Evolutionary conservation across 2,888 invertebrate species (phyloP).

Genomic region (Alentia gelatinosa): DNA sequence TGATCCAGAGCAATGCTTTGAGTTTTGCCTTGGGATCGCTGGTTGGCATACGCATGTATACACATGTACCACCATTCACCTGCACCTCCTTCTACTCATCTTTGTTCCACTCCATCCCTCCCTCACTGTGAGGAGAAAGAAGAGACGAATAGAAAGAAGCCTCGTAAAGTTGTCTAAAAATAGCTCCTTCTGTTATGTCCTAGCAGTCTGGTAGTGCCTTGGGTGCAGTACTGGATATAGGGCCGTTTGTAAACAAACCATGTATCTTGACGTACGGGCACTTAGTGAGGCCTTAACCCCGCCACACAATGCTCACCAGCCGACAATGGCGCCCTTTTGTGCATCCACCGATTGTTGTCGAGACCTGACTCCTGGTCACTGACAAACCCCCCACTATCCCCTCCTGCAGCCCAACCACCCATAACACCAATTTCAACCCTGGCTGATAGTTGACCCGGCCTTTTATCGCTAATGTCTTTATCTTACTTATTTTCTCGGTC

Average conservation of each 20-base stretch:
- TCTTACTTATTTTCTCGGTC: no score
- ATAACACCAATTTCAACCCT: neutral
- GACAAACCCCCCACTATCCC: neutral
- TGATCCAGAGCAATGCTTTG: no score
- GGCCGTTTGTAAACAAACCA: neutral
- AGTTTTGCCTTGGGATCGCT: no score
- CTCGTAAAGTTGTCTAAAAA: no score
- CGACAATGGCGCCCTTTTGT: neutral
- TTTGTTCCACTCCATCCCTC: no score
- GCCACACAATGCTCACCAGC: neutral
- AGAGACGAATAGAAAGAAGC: no score
- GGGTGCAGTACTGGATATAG: neutral
- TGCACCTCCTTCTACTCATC: no score
- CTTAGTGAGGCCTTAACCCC: neutral
- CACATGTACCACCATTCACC: no score
- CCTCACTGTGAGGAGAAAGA: no score
- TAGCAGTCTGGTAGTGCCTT: no score
- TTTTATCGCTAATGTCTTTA: neutral
- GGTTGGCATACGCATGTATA: no score
- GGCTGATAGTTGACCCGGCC: neutral
- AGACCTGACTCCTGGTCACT: neutral
- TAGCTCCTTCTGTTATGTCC: no score
- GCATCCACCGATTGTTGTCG: neutral
- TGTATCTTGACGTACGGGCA: neutral
- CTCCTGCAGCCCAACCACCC: neutral